Evolutionary conservation across 1,140 invertebrate genomes (phyloP), one percentile per base, ranked within the genome.

Genomic region (Melipona quadrifasciata): DNA sequence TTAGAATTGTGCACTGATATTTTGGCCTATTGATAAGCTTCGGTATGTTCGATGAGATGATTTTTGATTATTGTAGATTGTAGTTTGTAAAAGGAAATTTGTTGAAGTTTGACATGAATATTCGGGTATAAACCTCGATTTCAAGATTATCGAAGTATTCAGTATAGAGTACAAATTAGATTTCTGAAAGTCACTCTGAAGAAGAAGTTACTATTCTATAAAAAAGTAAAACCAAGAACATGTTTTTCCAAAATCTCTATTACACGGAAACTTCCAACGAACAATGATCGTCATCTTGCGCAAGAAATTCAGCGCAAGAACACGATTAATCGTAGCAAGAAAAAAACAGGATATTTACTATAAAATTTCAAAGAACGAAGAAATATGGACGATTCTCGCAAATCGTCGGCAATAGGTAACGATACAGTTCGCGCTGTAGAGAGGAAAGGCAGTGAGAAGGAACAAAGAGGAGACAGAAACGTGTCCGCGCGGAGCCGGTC

Each of bases 401-500:
- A 21, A 34, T 70, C 19, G 34, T 19, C 24, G 34, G 67, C 67
- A 14, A 21, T 70, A 12, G 14, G 24, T 24, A 24, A 39, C 19
- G 34, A 70, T 39, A n/a, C n/a, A 4, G 17, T 67, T 27, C 10
- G 27, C 24, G 16, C 39, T 0, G 0, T 47, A 47, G 8, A 47
- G 39, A 47, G 39, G 39, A 47, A 34, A n/a, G 71, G 27, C 27
- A 67, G 65, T 10, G 64, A 58, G 17, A 47, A 64, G 47, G 67
- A 64, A 76, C 64, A 10, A 39, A 31, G 75, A 31, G 17, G 75
- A 31, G 21, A 64, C 53, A 34, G 76, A 82, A 82, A 51, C 51
- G 55, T 58, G 79, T n/a, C 64, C 31, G 72, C 55, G 82, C 17
- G 57, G 57, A 83, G 65, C 64, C 75, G 34, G 64, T 79, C 86